Evolutionary conservation across 2,888 invertebrate genomes (phyloP), one percentile per base, ranked within the genome.

Genomic region (Eudemis profundana): DNA sequence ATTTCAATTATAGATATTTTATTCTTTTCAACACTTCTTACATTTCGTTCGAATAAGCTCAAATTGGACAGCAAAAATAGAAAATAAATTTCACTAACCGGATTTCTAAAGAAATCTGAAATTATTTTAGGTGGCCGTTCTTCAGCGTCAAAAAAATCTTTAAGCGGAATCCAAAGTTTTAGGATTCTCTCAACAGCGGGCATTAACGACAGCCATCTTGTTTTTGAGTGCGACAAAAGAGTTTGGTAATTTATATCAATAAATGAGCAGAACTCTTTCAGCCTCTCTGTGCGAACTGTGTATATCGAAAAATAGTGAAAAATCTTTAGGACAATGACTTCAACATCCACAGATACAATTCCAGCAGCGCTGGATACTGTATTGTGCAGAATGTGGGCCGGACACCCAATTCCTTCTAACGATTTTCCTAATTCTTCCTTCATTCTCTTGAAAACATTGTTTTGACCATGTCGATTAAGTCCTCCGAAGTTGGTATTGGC

Each of bases 311-410:
- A 61, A 61, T 53, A 53, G 33, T 36, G 33, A 36, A 36, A 36
- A 36, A 36, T 36, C 33, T 53, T 59, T 12, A 42, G 42, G 19
- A 67, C 56, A 27, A 56, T 67, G 51, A 57, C 49, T 33, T 61
- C 61, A 10, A 64, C 64, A 51, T 57, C 57, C 23, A 64, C 50
- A 50, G 64, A 57, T 2, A 63, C 47, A 47, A 56, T 47, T 46
- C 47, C 56, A 63, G 56, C 56, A 46, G 63, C 56, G 15, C 42
- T 57, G 7, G 42, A 57, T 51, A 53, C 53, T 36, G 65, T 46
- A 65, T 59, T 60, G 46, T 59, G 59, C 51, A 65, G 59, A 59
- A 65, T 65, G 27, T 65, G 64, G 44, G 65, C 53, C 23, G 59
- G 59, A 46, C 57, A 46, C 12, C 66, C 57, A 66, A 59, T 61